Percentiles rank a stretch among this genome's conserved stretches.
Conservation (phyloP, 1,140 invertebrate species). For the Glomeris maerens region DNA sequence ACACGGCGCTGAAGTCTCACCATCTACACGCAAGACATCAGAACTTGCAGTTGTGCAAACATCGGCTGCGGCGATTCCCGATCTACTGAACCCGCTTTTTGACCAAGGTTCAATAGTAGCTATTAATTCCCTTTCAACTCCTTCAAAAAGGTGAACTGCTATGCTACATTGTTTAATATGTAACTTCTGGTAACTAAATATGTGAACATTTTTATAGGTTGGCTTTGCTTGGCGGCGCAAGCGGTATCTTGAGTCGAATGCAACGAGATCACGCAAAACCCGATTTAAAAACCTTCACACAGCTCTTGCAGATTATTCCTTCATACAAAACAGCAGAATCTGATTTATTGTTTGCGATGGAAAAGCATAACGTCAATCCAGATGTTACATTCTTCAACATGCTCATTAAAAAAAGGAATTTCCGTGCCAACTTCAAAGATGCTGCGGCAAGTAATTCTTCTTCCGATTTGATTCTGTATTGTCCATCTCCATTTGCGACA, state of each 20-base stretch:
- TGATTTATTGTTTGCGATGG: constrained; percentile 43
- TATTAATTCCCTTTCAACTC: too few relatives aligned
- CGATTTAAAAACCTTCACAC: constrained; percentile 60
- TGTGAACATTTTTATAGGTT: constrained; percentile 35
- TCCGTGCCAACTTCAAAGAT: constrained; percentile 44
- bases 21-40: too few relatives aligned
- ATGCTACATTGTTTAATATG: too few relatives aligned
- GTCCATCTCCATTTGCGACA: constrained; percentile 4
- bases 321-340: constrained; percentile 47
- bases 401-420: constrained; percentile 60
- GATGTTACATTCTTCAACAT: constrained; percentile 75
- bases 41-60: too few relatives aligned
- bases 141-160: too few relatives aligned
- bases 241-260: constrained; percentile 60
- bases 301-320: constrained; percentile 55
- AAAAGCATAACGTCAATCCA: constrained; percentile 39
- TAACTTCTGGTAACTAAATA: constrained; percentile 2
- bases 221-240: constrained; percentile 60
- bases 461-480: constrained; percentile 9
- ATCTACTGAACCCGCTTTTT: too few relatives aligned
- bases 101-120: too few relatives aligned
- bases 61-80: too few relatives aligned
- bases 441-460: constrained; percentile 44
- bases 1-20: too few relatives aligned
- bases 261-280: constrained; percentile 45